phyloP scores from a whole-genome alignment of 2,113 vertebrate genomes.

The Neofelis nebulosa region DNA sequence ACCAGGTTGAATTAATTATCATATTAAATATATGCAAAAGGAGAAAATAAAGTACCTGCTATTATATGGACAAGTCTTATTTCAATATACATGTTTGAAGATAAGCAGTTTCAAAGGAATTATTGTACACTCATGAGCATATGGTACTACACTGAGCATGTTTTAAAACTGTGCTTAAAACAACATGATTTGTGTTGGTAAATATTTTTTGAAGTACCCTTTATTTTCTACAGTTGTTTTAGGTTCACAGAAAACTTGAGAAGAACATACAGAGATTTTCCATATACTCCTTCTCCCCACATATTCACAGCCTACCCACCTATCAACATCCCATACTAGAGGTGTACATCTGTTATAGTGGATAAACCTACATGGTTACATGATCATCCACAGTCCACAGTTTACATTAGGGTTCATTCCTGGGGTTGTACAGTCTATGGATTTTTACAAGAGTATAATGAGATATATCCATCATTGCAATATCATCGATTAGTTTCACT shows the following conservation, averaged over 20 bases:
- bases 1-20: constrained; percentile 49
- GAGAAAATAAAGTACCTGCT: constrained; percentile 44
- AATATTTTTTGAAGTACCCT: background rate
- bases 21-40: constrained; percentile 59
- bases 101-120: constrained; percentile 28
- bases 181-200: background rate
- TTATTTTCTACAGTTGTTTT: constrained; percentile 5
- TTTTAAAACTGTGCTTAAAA: background rate
- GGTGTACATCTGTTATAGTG: background rate
- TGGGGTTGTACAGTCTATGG: background rate
- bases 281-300: background rate
- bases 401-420: background rate
- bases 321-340: background rate
- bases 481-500: background rate
- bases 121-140: background rate
- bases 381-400: background rate
- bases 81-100: constrained; percentile 31
- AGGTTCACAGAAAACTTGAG: background rate
- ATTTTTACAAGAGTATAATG: background rate
- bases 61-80: background rate
- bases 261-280: background rate
- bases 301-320: background rate
- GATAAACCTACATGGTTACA: background rate
- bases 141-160: background rate
- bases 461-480: background rate